Base-by-base conservation (phyloP, 2,888 invertebrate genomes). In the Aphrophora alni region DNA sequence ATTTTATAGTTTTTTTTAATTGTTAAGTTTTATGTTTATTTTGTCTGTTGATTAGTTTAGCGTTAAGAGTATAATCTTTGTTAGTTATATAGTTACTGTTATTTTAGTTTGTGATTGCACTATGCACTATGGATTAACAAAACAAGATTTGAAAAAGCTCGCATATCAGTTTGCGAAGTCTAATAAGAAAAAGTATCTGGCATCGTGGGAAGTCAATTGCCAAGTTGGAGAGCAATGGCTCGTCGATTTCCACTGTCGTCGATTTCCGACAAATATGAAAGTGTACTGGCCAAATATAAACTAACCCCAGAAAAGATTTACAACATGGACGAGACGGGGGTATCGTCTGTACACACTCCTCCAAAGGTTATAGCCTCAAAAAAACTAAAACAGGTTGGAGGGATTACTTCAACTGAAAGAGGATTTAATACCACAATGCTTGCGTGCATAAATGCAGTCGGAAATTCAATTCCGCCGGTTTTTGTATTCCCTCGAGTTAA, bases 191-290 rank as follows among this genome's bases (percentile, higher is more conserved):
- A 74, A 38, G 14, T 38, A 17, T 14, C 74, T 33, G 25, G 38
- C 38, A 38, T 74, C 74, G 10, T 33, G 74, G 74, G 74, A 38
- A n/a, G 4, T n/a, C 38, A 74, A 74, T 74, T 38, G 14, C 8
- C n/a, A 28, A 74, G 74, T 33, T 38, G 74, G 74, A 17, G 74
- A 74, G 21, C 74, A 74, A 21, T 74, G 74, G 74, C 21, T 74
- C 10, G 38, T 38, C 33, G 33, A 33, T 33, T 33, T 33, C 33
- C 33, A 8, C 33, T 5, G 8, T 5, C 33, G n/a, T n/a, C n/a
- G n/a, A n/a, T n/a, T n/a, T n/a, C n/a, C n/a, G n/a, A n/a, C n/a
- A n/a, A n/a, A n/a, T n/a, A n/a, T n/a, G n/a, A n/a, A n/a, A n/a
- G n/a, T n/a, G n/a, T n/a, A n/a, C n/a, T n/a, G n/a, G n/a, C n/a